These are phyloP conservation scores for Formicarius rufipectus DNA, from an alignment of 2,113 vertebrate species.

Conservation along the genomic window DNA sequence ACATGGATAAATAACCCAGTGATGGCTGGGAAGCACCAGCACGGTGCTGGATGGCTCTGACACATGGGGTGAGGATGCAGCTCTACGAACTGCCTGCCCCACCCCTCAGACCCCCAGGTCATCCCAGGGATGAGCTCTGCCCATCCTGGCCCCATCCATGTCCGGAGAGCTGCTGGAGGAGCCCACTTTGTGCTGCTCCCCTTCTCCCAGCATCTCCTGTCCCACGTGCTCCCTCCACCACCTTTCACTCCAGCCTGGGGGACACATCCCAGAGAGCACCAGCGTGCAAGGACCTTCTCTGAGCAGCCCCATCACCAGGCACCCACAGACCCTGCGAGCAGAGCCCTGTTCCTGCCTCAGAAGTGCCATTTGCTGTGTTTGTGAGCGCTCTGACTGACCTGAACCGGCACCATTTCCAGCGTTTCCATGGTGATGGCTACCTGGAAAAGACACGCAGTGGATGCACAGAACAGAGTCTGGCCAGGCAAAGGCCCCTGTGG, in stretches of 20 bases:
- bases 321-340: not conserved
- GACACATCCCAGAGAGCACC: not conserved
- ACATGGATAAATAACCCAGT: fast-evolving
- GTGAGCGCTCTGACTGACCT: not conserved
- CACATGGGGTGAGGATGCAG: not conserved
- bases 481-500: not conserved
- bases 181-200: fast-evolving
- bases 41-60: fast-evolving
- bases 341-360: not conserved
- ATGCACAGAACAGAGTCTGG: not conserved
- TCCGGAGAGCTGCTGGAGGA: not conserved
- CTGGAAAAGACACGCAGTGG: not conserved
- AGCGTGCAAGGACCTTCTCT: not conserved
- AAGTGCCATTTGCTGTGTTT: not conserved
- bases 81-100: not conserved
- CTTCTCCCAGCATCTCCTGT: not conserved
- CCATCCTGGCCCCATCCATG: not conserved
- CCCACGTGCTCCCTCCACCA: not conserved
- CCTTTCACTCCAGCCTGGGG: not conserved
- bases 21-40: not conserved
- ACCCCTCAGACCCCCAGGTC: fast-evolving
- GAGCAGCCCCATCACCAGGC: fast-evolving
- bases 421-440: conserved; percentile 41
- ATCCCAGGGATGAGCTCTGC: not conserved
- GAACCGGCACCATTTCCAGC: not conserved